phyloP scores from a whole-genome alignment of 2,888 invertebrate genomes.

The Laspeyria flexula region DNA sequence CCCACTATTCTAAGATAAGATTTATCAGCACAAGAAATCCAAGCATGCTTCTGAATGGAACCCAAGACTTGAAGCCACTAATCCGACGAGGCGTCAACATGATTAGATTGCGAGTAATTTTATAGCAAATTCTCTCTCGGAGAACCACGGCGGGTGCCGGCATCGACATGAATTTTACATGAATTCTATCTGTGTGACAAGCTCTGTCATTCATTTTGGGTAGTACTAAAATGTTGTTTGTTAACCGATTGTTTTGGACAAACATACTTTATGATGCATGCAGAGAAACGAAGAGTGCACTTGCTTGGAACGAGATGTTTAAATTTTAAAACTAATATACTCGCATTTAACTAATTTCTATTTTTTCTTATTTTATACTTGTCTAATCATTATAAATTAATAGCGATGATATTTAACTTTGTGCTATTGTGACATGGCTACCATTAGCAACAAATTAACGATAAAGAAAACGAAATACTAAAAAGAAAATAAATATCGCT shows the following conservation, averaged over 20 bases:
- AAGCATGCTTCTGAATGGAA: slow-evolving; percentile 40
- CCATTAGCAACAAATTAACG: no score
- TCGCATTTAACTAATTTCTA: no score
- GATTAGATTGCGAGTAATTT: slow-evolving; percentile 79
- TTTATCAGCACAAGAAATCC: slow-evolving; percentile 41
- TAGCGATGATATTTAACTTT: no score
- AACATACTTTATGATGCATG: slow-evolving; percentile 23
- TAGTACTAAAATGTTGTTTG: slow-evolving; percentile 56
- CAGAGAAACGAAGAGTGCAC: not conserved
- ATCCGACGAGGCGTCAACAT: slow-evolving; percentile 63
- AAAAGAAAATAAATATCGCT: no score
- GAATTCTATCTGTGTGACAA: slow-evolving; percentile 67
- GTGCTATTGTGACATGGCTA: no score
- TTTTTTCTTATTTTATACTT: no score
- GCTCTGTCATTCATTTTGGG: slow-evolving; percentile 70
- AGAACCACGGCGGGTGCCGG: slow-evolving; percentile 55
- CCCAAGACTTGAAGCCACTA: slow-evolving; percentile 45
- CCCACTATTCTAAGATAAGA: slow-evolving; percentile 18
- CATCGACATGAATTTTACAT: slow-evolving; percentile 79
- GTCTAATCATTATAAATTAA: no score
- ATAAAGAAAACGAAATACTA: no score
- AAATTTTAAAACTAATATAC: no score
- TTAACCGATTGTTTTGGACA: slow-evolving; percentile 37
- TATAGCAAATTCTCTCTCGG: slow-evolving; percentile 69
- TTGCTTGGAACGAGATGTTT: not conserved